These are phyloP conservation scores for Caenorhabditis imperialis DNA, from an alignment of 2,888 invertebrate genomes.

Conservation along the genomic window DNA sequence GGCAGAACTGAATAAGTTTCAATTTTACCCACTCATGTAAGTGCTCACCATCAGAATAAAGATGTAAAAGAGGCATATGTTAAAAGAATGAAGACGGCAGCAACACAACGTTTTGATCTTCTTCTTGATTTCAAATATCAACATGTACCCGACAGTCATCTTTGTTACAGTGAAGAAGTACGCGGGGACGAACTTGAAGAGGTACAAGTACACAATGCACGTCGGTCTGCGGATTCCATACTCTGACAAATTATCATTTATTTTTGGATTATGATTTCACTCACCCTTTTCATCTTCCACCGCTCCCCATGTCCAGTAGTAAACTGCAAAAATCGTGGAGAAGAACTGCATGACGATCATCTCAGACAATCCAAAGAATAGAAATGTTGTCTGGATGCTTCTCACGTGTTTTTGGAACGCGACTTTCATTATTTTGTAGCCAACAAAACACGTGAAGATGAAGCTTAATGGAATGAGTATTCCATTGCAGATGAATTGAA, in stretches of 20 bases:
- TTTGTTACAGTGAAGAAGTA: conserved; percentile 15
- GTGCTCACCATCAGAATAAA: conserved; percentile 5
- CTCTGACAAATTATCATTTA: too few species aligned
- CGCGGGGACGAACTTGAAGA: conserved; percentile 9
- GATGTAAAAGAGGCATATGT: conserved; percentile 7
- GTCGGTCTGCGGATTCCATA: conserved; percentile 6
- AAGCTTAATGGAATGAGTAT: conserved; percentile 5
- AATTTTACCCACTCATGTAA: not conserved
- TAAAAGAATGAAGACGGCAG: conserved; percentile 4
- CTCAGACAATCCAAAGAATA: conserved; percentile 12
- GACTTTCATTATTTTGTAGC: not conserved
- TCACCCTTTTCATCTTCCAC: conserved; percentile 6
- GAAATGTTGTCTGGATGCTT: conserved; percentile 3
- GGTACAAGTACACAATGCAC: conserved; percentile 22
- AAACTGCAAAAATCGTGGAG: conserved; percentile 3
- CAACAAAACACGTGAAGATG: not conserved
- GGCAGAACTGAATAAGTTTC: too few species aligned
- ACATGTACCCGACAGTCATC: conserved; percentile 1
- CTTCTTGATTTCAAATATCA: not conserved
- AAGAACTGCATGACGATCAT: not conserved
- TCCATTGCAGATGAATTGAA: conserved; percentile 10
- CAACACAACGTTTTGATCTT: not conserved
- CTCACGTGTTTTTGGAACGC: conserved; percentile 16
- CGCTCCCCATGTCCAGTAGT: conserved; percentile 28
- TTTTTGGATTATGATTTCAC: too few species aligned